Conservation (phyloP, 2,797 vertebrate genomes). For the Cirrhinus molitorella region DNA sequence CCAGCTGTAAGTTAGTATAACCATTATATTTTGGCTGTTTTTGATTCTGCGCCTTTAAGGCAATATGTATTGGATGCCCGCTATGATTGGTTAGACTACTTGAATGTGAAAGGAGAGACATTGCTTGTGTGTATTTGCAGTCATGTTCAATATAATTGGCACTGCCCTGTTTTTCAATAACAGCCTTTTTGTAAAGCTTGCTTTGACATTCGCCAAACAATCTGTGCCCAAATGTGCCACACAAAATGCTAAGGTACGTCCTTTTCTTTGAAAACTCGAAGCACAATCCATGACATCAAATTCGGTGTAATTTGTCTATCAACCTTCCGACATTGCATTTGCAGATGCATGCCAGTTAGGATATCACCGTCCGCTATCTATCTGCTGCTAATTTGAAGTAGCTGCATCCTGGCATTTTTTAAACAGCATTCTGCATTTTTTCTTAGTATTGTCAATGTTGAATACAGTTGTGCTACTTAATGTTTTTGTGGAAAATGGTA, state of each 20-base stretch:
- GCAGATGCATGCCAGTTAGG: neutral
- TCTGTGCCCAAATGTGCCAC: neutral
- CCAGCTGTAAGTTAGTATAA: neutral
- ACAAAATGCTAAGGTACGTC: neutral
- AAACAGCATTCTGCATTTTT: slow-evolving; percentile 8
- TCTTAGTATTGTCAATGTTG: too few species aligned
- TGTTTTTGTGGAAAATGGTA: too few species aligned
- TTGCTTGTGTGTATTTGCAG: neutral
- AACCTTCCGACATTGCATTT: neutral
- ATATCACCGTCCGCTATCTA: neutral
- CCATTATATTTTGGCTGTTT: neutral
- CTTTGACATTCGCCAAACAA: slow-evolving; percentile 11
- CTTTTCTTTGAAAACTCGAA: neutral
- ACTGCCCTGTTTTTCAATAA: neutral
- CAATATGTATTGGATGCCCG: neutral
- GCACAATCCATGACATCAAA: neutral
- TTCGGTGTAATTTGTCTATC: neutral
- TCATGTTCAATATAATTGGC: neutral
- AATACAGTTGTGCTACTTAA: too few species aligned
- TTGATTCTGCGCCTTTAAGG: neutral
- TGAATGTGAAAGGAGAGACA: neutral
- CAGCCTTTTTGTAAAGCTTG: slow-evolving; percentile 7
- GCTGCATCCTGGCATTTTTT: slow-evolving; percentile 29
- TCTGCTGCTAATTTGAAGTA: slow-evolving; percentile 12
- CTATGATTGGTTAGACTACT: neutral